Percentiles rank a stretch among this genome's conserved stretches.
Evolutionary conservation across 2,888 invertebrate genomes (phyloP).

Genomic region (Crioceris asparagi): DNA sequence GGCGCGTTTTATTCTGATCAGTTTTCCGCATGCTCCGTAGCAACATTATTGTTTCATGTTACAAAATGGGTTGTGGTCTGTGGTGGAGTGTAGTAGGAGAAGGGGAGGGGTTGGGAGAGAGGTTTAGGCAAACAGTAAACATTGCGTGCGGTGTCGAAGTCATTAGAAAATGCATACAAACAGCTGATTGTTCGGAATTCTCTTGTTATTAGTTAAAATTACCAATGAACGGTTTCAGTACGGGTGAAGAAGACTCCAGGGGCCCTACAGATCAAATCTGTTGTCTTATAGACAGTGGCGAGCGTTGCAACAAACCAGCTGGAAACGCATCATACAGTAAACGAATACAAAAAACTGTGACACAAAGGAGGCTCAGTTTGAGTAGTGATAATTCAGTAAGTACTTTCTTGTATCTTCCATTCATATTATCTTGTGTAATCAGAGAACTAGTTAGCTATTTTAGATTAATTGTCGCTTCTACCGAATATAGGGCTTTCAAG

Average conservation of each 20-base stretch:
- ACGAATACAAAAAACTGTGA: conserved; percentile 90
- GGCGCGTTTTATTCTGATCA: too few relatives aligned
- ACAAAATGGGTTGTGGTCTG: too few relatives aligned
- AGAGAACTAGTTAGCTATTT: too few relatives aligned
- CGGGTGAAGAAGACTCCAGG: conserved; percentile 82
- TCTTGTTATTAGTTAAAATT: conserved; percentile 12
- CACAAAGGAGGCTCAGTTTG: conserved; percentile 80
- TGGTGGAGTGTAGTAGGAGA: too few relatives aligned
- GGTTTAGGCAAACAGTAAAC: too few relatives aligned
- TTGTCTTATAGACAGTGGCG: conserved; percentile 83
- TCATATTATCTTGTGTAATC: too few relatives aligned
- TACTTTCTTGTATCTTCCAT: too few relatives aligned
- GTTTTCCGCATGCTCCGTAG: too few relatives aligned
- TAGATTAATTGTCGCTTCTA: too few relatives aligned
- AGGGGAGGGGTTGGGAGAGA: too few relatives aligned
- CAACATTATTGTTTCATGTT: too few relatives aligned
- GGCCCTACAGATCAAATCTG: conserved; percentile 84
- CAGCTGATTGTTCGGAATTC: conserved; percentile 15
- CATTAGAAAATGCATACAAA: conserved; percentile 3
- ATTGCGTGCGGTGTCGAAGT: neutral
- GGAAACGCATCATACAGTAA: conserved; percentile 96
- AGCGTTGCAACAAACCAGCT: conserved; percentile 76
- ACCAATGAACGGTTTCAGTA: conserved; percentile 78
- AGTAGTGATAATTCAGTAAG: conserved; percentile 70
- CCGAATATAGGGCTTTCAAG: too few relatives aligned